These are phyloP conservation scores for Pangasianodon hypophthalmus DNA, from an alignment of 2,113 vertebrate species.

Conservation along the genomic window DNA sequence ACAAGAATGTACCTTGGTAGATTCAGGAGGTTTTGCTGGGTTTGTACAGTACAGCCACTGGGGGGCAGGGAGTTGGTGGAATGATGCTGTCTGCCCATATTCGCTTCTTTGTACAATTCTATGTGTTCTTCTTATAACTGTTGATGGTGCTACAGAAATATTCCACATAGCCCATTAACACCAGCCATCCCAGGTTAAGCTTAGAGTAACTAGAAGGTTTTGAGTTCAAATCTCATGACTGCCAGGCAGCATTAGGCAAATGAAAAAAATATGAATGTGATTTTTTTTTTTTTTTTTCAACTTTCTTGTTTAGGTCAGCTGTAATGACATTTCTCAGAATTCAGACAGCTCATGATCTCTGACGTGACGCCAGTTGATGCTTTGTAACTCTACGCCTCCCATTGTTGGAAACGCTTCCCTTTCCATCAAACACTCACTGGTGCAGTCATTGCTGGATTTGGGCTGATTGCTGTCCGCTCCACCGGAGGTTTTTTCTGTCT, in stretches of 20 bases:
- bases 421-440: not conserved
- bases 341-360: not conserved
- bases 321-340: slow-evolving; percentile 1
- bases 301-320: not conserved
- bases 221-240: not conserved
- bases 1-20: not conserved
- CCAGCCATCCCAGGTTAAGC: not conserved
- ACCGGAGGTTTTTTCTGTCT: not conserved
- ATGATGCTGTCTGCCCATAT: not conserved
- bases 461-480: not conserved
- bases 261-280: not conserved
- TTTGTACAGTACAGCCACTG: not conserved
- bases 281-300: not conserved
- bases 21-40: not conserved
- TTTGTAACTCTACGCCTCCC: not conserved
- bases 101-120: not conserved
- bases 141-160: not conserved
- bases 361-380: not conserved
- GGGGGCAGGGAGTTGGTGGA: not conserved
- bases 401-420: not conserved
- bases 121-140: not conserved
- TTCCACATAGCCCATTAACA: not conserved
- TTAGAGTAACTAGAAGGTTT: not conserved
- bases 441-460: not conserved
- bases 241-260: not conserved